phyloP scores from a whole-genome alignment of 1,140 invertebrate genomes.

The Phymorhynchus buccinoides region DNA sequence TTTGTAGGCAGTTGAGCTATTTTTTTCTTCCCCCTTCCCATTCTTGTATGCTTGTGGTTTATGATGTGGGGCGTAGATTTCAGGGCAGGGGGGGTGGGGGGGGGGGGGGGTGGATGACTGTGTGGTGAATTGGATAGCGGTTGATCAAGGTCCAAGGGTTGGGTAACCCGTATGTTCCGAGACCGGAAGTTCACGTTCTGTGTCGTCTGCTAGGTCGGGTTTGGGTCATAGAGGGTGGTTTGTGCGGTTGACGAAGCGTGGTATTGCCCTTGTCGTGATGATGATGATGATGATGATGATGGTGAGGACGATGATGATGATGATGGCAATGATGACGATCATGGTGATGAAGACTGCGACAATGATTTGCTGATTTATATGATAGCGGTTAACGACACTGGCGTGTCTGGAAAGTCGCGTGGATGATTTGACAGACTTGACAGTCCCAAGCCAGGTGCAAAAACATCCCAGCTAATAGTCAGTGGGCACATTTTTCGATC shows the following conservation, averaged over 20 bases:
- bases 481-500: background rate
- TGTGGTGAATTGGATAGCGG: background rate
- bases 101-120: too few species aligned
- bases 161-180: background rate
- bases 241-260: background rate
- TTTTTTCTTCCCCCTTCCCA: background rate
- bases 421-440: background rate
- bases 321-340: background rate
- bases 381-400: background rate
- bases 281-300: background rate
- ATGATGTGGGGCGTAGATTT: constrained; percentile 12
- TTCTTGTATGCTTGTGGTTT: background rate
- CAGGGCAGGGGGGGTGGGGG: background rate
- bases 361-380: too few species aligned
- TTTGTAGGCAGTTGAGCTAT: background rate
- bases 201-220: background rate
- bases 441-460: background rate
- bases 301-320: background rate
- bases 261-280: background rate
- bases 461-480: background rate
- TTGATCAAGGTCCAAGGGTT: background rate
- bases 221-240: background rate
- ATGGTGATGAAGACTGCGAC: background rate
- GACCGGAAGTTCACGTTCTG: constrained; percentile 21
- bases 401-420: background rate